Evolutionary conservation across 2,113 vertebrate species (phyloP).

Genomic region (Phoxinus phoxinus): DNA sequence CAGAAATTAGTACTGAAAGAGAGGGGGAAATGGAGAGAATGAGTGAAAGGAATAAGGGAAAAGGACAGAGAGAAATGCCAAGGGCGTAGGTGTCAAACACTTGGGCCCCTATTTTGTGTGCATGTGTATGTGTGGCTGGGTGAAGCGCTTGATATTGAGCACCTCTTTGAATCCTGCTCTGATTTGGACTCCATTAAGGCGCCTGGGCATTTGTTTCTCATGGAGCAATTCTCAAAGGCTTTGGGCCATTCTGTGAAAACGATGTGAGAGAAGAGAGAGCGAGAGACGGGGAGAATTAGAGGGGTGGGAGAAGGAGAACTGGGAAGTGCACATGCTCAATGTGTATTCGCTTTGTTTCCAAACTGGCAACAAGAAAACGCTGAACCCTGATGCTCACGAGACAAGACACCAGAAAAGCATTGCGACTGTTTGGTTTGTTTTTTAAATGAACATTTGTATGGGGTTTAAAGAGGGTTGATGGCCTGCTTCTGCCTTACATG

Average conservation of each 20-base stretch:
- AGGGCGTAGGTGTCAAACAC: slow-evolving; percentile 75
- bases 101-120: slow-evolving; percentile 65
- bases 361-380: slow-evolving; percentile 62
- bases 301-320: slow-evolving; percentile 55
- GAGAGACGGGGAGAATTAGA: neutral
- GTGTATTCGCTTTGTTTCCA: slow-evolving; percentile 72
- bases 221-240: slow-evolving; percentile 61
- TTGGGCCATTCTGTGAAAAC: slow-evolving; percentile 70
- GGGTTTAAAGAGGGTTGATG: slow-evolving; percentile 14
- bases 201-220: slow-evolving; percentile 59
- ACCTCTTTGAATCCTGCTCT: slow-evolving; percentile 73
- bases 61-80: slow-evolving; percentile 44
- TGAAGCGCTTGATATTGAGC: slow-evolving; percentile 69
- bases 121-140: slow-evolving; percentile 56
- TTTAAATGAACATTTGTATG: neutral
- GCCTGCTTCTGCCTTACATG: neutral
- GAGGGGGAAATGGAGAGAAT: slow-evolving; percentile 55
- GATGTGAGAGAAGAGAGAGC: slow-evolving; percentile 57
- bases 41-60: slow-evolving; percentile 49
- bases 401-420: slow-evolving; percentile 24
- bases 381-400: slow-evolving; percentile 22
- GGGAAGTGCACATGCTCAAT: slow-evolving; percentile 60
- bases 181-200: slow-evolving; percentile 82
- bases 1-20: slow-evolving; percentile 78
- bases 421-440: slow-evolving; percentile 35